Conservation (phyloP, 2,113 vertebrate species). For the Lamprotornis superbus region DNA sequence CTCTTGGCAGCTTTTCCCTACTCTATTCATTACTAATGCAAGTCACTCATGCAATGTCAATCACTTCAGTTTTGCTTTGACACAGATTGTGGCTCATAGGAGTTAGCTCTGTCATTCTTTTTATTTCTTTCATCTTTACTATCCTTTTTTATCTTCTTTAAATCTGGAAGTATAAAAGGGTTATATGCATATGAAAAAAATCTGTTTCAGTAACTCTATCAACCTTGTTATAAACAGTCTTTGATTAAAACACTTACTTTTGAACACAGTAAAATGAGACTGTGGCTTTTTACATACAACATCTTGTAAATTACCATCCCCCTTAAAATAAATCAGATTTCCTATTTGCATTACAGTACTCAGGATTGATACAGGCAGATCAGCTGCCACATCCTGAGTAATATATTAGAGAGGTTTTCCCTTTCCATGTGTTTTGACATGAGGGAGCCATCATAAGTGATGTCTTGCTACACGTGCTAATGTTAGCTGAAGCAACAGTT, state of each 20-base stretch:
- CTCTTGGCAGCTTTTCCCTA: constrained; percentile 40
- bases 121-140: constrained; percentile 61
- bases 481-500: constrained; percentile 46
- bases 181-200: constrained; percentile 41
- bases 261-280: constrained; percentile 1
- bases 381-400: constrained; percentile 37
- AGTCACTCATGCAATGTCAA: too few species aligned
- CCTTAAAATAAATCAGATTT: constrained; percentile 34
- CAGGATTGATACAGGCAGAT: constrained; percentile 20
- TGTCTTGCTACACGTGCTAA: constrained; percentile 31
- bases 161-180: constrained; percentile 53
- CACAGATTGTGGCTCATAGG: constrained; percentile 34
- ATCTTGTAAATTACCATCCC: constrained; percentile 34
- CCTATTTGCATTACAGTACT: constrained; percentile 6
- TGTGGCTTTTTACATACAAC: background rate
- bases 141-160: constrained; percentile 44
- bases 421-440: constrained; percentile 35
- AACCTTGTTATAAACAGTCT: constrained; percentile 53
- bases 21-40: constrained; percentile 58
- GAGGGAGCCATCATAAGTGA: constrained; percentile 9
- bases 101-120: constrained; percentile 48
- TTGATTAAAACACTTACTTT: constrained; percentile 57
- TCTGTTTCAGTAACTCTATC: constrained; percentile 37
- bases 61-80: constrained; percentile 58
- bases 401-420: background rate